Percentiles rank a stretch among this genome's conserved stretches.
These are phyloP conservation scores for Sinocyclocheilus grahami DNA, from an alignment of 2,113 vertebrate species.

Conservation along the genomic window DNA sequence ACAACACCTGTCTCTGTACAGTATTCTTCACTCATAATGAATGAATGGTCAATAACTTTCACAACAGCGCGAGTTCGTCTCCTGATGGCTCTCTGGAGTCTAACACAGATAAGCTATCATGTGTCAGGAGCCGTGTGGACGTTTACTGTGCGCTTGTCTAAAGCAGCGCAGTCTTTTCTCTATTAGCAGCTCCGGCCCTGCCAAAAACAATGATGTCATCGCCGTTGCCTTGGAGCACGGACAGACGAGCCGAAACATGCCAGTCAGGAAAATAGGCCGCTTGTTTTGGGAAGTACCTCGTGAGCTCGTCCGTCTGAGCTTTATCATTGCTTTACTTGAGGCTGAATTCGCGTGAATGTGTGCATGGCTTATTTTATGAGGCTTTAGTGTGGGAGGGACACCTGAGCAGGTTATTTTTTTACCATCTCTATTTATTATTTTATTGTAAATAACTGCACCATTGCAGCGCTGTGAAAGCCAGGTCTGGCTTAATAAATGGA, in stretches of 20 bases:
- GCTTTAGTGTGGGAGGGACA: neutral
- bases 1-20: neutral
- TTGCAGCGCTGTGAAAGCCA: conserved; percentile 4
- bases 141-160: conserved; percentile 9
- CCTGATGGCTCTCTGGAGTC: conserved; percentile 52
- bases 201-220: conserved; percentile 83
- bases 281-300: conserved; percentile 65
- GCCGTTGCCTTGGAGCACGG: conserved; percentile 79
- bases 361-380: neutral
- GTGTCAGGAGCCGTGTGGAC: conserved; percentile 52
- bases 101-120: conserved; percentile 62
- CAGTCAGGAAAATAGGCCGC: conserved; percentile 63
- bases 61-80: neutral
- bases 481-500: conserved; percentile 44
- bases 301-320: neutral
- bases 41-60: conserved; percentile 15
- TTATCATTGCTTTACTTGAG: neutral
- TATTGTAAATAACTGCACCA: conserved; percentile 10
- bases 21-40: conserved; percentile 38
- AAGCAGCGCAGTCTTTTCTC: conserved; percentile 61
- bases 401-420: neutral
- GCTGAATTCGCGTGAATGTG: neutral
- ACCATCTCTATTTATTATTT: neutral
- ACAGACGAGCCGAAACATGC: conserved; percentile 80
- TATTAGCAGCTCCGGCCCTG: conserved; percentile 75